Evolutionary conservation across 2,113 vertebrate genomes (phyloP), one percentile per base, ranked within the genome.

Genomic region (Gymnocephalus cernua): DNA sequence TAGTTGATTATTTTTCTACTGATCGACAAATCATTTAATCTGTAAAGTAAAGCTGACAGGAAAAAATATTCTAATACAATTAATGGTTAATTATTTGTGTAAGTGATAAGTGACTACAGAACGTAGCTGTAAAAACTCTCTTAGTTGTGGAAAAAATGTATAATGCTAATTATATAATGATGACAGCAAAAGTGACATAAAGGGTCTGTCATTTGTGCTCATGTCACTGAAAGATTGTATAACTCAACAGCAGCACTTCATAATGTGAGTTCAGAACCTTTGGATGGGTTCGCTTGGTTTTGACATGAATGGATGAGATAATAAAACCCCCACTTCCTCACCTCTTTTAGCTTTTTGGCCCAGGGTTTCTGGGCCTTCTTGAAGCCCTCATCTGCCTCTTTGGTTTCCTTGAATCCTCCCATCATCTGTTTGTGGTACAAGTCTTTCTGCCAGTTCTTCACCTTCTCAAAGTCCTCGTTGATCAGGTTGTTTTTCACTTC

Each of bases 391-490:
- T 99, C 98, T 2, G 98, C 96, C 87, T 99, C 98, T 92, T 97
- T 99, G 92, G 97, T 96, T 92, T 99, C 98, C 92, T 98, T 99
- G 95, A 99, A 99, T 86, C 98, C 96, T 4, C 98, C 98, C 95
- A 99, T 99, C 94, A 99, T 98, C 94, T 99, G 98, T 84, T 99
- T 99, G 95, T 99, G 98, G 93, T 97, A 99, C 23, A 95, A 95
- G 0, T 99, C 98, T 87, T 99, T 99, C 95, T 99, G 98, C 98
- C 98, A 99, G 94, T 98, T 99, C 96, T 97, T 98, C 89, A 99
- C 96, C 91, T 99, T 99, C 93, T 99, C 98, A 0, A 99, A 96
- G 93, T 98, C 98, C 0, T 97, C 96, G 0, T 94, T 97, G 71
- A 98, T 90, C 87, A 99, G 94, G 73, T 75, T 94, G 93, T 97